These are phyloP conservation scores for Calameuta pallipes DNA, from an alignment of 2,888 invertebrate species.

Conservation along the genomic window DNA sequence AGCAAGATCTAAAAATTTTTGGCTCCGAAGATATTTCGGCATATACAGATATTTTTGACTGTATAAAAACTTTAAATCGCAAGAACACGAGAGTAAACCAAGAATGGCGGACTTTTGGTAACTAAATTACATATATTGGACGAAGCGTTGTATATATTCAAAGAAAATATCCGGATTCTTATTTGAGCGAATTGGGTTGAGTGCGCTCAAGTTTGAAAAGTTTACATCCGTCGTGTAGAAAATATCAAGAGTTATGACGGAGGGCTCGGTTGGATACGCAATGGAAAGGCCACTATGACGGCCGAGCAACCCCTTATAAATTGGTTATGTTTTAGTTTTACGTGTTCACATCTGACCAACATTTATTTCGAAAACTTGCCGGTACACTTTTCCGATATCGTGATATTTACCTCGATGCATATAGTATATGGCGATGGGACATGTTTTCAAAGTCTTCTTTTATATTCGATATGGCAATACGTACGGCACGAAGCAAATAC, in stretches of 20 bases:
- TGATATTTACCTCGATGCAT: neutral
- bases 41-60: neutral
- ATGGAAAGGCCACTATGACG: neutral
- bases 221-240: slow-evolving; percentile 16
- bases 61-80: neutral
- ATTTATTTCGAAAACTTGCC: slow-evolving; percentile 16
- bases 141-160: slow-evolving; percentile 6
- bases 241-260: slow-evolving; percentile 17
- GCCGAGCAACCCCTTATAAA: slow-evolving; percentile 1
- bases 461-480: neutral
- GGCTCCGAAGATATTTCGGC: neutral
- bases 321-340: slow-evolving; percentile 7
- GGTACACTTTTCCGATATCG: neutral
- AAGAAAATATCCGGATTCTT: slow-evolving; percentile 18
- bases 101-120: neutral
- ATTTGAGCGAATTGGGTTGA: slow-evolving; percentile 16
- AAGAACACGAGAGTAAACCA: neutral
- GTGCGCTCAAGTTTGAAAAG: slow-evolving; percentile 16
- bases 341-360: slow-evolving; percentile 16
- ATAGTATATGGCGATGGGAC: neutral
- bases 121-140: neutral
- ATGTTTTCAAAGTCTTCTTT: neutral
- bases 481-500: neutral
- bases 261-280: slow-evolving; percentile 2
- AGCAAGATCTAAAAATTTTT: neutral